Evolutionary conservation across 1,140 invertebrate species (phyloP).

Genomic region (Drosophila asahinai): DNA sequence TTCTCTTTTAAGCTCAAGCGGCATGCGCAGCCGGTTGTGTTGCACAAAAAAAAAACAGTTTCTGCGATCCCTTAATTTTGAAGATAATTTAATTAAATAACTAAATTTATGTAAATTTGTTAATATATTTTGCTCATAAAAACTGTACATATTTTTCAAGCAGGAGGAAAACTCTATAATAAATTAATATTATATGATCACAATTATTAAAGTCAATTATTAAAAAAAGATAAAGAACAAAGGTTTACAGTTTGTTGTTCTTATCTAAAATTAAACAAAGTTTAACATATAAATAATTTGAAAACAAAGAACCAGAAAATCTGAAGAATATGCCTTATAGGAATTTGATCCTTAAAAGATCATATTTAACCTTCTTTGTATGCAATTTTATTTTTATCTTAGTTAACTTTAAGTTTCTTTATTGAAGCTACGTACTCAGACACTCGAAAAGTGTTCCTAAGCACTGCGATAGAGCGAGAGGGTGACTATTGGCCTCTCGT

Average conservation of each 20-base stretch:
- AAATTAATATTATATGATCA: background rate
- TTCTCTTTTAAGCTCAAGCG: slow-evolving; percentile 13
- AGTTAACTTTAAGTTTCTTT: too few relatives aligned
- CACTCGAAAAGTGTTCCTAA: too few relatives aligned
- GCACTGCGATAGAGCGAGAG: too few relatives aligned
- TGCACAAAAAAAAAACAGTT: slow-evolving; percentile 5
- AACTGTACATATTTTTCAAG: too few relatives aligned
- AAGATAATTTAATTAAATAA: background rate
- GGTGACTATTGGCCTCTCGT: too few relatives aligned
- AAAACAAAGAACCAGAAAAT: too few relatives aligned
- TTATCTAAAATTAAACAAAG: slow-evolving; percentile 6
- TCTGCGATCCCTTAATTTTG: background rate
- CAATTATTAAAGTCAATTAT: background rate
- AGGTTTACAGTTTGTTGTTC: background rate
- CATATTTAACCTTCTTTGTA: too few relatives aligned
- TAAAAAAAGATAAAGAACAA: slow-evolving; percentile 10
- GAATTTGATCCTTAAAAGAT: too few relatives aligned
- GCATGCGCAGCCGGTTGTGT: slow-evolving; percentile 56
- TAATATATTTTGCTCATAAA: background rate
- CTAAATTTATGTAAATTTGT: background rate
- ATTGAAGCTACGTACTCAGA: too few relatives aligned
- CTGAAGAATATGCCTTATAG: too few relatives aligned
- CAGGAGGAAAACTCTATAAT: too few relatives aligned
- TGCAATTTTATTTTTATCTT: too few relatives aligned
- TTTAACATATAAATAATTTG: background rate